phyloP scores from a whole-genome alignment of 2,113 vertebrate genomes.

The Gymnarchus niloticus region DNA sequence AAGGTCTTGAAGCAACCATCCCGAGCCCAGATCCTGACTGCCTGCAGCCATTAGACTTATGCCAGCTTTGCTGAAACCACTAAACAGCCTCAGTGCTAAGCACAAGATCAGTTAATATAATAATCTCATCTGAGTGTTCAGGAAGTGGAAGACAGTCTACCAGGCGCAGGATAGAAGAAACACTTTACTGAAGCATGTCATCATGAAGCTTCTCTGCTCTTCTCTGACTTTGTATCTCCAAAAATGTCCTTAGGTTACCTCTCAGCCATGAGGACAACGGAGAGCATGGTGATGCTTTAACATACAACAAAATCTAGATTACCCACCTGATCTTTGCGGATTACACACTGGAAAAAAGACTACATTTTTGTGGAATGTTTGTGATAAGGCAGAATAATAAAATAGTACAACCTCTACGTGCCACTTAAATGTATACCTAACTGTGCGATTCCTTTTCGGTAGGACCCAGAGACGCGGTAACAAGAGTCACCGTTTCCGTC shows the following conservation, averaged over 20 bases:
- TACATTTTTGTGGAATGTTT: background rate
- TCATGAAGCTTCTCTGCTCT: background rate
- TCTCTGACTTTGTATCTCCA: background rate
- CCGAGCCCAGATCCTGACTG: background rate
- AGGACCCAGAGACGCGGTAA: conserved; percentile 76
- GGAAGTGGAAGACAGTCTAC: background rate
- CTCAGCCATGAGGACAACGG: background rate
- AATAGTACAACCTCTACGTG: conserved; percentile 6
- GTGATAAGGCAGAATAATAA: background rate
- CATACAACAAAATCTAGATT: background rate
- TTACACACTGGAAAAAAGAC: background rate
- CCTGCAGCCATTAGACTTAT: background rate
- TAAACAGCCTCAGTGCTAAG: background rate
- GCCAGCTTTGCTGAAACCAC: background rate
- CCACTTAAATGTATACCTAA: conserved; percentile 72
- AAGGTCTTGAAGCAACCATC: background rate
- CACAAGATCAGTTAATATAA: background rate
- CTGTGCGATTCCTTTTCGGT: conserved; percentile 80
- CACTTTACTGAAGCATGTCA: background rate
- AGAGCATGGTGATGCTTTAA: background rate
- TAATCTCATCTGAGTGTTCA: background rate
- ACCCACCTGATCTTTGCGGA: background rate
- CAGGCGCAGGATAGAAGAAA: background rate
- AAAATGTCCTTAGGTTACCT: too few relatives aligned
- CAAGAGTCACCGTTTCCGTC: conserved; percentile 78